A percentile compares a stretch with the other conserved stretches of the same genome.
Evolutionary conservation across 2,797 vertebrate species (phyloP).

Genomic region (Macroramphosus scolopax): DNA sequence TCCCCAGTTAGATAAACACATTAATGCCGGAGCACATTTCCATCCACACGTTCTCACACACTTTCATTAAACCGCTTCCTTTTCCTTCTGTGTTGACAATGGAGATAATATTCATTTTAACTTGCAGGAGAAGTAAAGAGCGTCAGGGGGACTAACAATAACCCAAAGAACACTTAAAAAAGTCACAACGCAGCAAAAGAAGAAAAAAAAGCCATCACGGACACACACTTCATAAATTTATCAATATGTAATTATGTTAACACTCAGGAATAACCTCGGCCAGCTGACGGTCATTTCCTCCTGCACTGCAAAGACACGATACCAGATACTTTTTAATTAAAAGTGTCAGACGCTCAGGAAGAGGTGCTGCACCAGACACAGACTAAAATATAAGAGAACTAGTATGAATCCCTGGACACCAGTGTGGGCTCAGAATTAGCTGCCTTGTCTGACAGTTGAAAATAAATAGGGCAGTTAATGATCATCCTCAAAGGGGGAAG

Average conservation of each 20-base stretch:
- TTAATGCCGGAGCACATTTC: slow-evolving; percentile 33
- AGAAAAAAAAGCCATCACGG: slow-evolving; percentile 19
- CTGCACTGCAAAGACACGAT: slow-evolving; percentile 46
- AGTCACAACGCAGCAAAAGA: slow-evolving; percentile 61
- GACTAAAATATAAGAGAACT: slow-evolving; percentile 27
- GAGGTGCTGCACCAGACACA: slow-evolving; percentile 21
- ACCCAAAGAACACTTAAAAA: slow-evolving; percentile 50
- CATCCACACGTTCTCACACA: slow-evolving; percentile 32
- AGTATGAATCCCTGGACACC: slow-evolving; percentile 21
- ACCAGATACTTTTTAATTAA: slow-evolving; percentile 74
- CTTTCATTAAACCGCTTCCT: slow-evolving; percentile 48
- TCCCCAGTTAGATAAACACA: slow-evolving; percentile 34
- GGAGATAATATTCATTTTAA: slow-evolving; percentile 42
- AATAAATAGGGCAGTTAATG: slow-evolving; percentile 80
- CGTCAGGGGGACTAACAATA: slow-evolving; percentile 58
- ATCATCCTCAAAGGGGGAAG: slow-evolving; percentile 68
- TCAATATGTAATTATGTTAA: slow-evolving; percentile 71
- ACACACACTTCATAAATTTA: slow-evolving; percentile 74
- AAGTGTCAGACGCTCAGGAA: slow-evolving; percentile 46
- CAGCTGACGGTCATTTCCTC: slow-evolving; percentile 58
- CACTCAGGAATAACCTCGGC: slow-evolving; percentile 43
- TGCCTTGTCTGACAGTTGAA: slow-evolving; percentile 76
- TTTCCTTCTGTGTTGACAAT: slow-evolving; percentile 33
- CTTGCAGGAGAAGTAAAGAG: slow-evolving; percentile 47
- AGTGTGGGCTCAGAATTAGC: slow-evolving; percentile 60